Percentiles rank a stretch among this genome's conserved stretches.
Evolutionary conservation across 1,140 invertebrate genomes (phyloP).

Genomic region (Atta cephalotes): DNA sequence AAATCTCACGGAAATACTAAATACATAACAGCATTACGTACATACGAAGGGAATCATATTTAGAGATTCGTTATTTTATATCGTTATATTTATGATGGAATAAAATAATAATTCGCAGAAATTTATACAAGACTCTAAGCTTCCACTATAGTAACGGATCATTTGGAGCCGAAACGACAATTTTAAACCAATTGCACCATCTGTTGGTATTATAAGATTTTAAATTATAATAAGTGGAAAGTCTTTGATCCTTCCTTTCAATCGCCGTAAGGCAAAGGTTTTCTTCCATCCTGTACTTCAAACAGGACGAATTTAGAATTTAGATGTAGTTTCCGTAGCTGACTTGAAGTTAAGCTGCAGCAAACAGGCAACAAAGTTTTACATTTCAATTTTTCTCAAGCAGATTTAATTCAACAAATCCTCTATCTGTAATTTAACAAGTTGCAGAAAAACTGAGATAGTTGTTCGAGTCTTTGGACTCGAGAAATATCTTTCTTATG

Average conservation of each 20-base stretch:
- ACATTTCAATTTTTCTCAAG: background rate
- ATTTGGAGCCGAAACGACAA: no score
- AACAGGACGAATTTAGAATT: no score
- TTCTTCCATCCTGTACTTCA: no score
- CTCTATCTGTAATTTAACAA: background rate
- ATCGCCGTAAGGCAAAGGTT: no score
- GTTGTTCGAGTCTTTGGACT: background rate
- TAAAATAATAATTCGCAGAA: background rate
- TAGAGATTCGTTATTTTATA: constrained; percentile 10
- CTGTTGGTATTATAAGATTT: no score
- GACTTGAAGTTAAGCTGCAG: background rate
- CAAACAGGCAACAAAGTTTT: background rate
- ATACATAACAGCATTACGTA: background rate
- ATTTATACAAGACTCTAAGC: background rate
- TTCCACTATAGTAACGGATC: background rate
- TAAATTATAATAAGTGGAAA: no score
- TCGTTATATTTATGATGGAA: background rate
- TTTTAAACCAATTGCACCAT: no score
- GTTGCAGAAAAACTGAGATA: background rate
- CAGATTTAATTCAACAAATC: background rate
- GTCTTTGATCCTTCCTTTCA: no score
- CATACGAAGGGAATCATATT: constrained; percentile 1
- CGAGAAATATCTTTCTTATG: background rate
- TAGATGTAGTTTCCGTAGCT: no score
- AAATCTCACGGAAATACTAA: background rate